A percentile compares a stretch with the other conserved stretches of the same genome.
These are phyloP conservation scores for Alcedo atthis DNA, from an alignment of 2,797 vertebrate species.

Conservation along the genomic window DNA sequence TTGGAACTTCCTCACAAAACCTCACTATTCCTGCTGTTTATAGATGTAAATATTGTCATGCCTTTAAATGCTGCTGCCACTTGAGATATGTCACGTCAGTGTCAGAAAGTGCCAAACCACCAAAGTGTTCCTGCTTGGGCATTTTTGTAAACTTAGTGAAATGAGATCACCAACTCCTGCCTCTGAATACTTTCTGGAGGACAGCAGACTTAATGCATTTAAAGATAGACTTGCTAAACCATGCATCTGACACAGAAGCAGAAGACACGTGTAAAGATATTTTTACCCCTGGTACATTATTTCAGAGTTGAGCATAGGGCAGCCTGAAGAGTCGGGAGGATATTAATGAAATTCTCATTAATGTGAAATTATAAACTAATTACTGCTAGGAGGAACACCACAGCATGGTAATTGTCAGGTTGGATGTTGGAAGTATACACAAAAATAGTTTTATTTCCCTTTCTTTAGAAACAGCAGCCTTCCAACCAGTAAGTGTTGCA, in stretches of 20 bases:
- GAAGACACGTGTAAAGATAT: background rate
- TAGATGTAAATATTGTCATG: background rate
- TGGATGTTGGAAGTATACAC: background rate
- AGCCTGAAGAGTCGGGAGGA: background rate
- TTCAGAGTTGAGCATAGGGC: background rate
- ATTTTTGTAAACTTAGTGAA: background rate
- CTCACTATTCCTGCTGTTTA: background rate
- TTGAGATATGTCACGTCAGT: background rate
- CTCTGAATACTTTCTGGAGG: background rate
- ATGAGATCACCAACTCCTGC: background rate
- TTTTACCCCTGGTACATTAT: background rate
- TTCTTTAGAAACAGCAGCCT: background rate
- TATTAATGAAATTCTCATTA: background rate
- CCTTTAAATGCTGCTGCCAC: background rate
- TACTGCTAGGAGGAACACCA: background rate
- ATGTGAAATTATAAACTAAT: background rate
- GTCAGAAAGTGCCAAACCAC: background rate
- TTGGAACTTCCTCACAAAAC: conserved; percentile 42
- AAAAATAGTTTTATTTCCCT: background rate
- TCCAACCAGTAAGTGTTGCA: background rate
- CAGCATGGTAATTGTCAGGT: background rate
- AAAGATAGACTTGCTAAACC: background rate
- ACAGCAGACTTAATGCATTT: background rate
- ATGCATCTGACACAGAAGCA: background rate
- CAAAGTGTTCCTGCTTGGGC: background rate